Percentiles rank a stretch among this genome's conserved stretches.
Conservation (phyloP, 2,113 vertebrate species). For the Erinaceus europaeus region DNA sequence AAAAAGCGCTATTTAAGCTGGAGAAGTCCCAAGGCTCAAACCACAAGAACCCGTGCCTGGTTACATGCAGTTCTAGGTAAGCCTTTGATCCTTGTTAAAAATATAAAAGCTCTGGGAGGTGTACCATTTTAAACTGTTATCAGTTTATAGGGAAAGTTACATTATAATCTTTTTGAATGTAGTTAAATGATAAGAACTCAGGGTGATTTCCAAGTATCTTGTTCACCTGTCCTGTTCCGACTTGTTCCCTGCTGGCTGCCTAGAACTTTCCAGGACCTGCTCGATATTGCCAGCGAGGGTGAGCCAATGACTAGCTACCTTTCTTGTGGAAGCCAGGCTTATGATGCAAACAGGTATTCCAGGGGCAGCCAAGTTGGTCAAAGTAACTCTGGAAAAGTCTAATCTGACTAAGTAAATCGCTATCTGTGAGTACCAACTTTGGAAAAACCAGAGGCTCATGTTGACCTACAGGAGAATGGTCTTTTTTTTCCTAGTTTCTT, state of each 20-base stretch:
- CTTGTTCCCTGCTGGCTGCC: not conserved
- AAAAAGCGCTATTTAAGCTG: conserved; percentile 2
- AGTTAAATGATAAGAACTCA: conserved; percentile 38
- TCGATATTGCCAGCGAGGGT: not conserved
- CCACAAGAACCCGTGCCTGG: not conserved
- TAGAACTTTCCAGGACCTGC: conserved; percentile 7
- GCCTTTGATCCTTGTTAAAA: conserved; percentile 58
- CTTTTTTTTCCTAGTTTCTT: not conserved
- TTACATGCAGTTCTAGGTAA: not conserved
- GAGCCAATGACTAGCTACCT: not conserved
- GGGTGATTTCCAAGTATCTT: conserved; percentile 57
- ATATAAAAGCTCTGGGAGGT: not conserved
- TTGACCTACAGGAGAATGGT: not conserved
- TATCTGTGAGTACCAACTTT: not conserved
- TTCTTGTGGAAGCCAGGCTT: not conserved
- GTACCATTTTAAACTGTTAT: not conserved
- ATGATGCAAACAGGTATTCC: not conserved
- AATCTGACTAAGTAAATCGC: conserved; percentile 3
- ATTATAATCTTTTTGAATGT: conserved; percentile 55
- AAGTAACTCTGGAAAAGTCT: not conserved
- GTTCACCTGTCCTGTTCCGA: conserved; percentile 43
- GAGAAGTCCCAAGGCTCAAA: not conserved
- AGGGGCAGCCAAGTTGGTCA: conserved; percentile 4
- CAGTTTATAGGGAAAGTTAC: not conserved
- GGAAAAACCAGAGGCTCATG: not conserved